phyloP scores from a whole-genome alignment of 1,140 invertebrate species.

The Sesamia nonagrioides region DNA sequence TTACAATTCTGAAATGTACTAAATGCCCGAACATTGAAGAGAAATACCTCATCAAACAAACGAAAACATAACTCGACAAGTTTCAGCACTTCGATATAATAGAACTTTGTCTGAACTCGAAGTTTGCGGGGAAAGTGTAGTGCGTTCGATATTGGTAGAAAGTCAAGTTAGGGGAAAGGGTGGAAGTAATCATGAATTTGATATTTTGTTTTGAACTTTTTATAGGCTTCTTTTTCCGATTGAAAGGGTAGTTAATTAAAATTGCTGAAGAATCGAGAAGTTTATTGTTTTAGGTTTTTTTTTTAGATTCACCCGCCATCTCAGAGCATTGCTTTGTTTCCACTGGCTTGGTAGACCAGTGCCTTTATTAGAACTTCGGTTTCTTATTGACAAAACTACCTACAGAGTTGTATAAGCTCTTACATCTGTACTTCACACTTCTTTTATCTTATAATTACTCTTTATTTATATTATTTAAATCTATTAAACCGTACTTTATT shows the following conservation, averaged over 20 bases:
- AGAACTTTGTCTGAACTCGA: not conserved
- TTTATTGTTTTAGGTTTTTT: no score
- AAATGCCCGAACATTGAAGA: not conserved
- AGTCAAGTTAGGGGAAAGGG: not conserved
- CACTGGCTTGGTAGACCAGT: no score
- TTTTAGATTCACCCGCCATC: no score
- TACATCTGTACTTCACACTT: no score
- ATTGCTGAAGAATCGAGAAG: not conserved
- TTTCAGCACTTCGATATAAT: conserved; percentile 1
- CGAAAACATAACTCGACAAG: not conserved
- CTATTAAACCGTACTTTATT: no score
- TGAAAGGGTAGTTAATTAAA: not conserved
- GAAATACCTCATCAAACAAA: conserved; percentile 7
- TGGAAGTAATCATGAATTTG: not conserved
- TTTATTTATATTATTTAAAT: no score
- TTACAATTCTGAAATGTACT: not conserved
- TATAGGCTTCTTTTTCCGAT: not conserved
- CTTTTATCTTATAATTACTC: no score
- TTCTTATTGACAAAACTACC: no score
- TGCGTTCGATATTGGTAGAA: not conserved
- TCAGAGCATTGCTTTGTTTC: no score
- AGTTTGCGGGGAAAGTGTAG: not conserved
- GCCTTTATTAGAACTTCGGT: no score
- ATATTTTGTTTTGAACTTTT: not conserved
- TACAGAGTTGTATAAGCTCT: no score